A percentile compares a stretch with the other conserved stretches of the same genome.
Evolutionary conservation across 2,888 invertebrate genomes (phyloP).

Genomic region (Nephrotoma guestfalica): DNA sequence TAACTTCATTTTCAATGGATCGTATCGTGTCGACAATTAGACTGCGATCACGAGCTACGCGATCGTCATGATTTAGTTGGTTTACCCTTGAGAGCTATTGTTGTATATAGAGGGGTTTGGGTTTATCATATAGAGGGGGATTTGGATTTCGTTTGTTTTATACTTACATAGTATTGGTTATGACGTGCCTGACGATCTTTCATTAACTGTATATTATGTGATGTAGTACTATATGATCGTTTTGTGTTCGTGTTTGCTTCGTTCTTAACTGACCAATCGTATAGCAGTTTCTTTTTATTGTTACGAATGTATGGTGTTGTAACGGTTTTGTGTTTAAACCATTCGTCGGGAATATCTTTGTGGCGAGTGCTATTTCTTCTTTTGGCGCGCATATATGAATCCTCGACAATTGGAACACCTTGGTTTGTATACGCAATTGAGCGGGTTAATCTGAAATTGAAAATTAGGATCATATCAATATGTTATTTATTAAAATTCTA

Average conservation of each 20-base stretch:
- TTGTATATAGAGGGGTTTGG: not conserved
- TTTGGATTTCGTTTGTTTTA: not conserved
- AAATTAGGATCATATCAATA: not conserved
- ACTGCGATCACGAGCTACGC: not conserved
- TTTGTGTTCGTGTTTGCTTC: not conserved
- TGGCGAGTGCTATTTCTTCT: slow-evolving; percentile 15
- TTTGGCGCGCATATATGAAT: slow-evolving; percentile 21
- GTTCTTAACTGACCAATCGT: slow-evolving; percentile 18
- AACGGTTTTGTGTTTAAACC: not conserved
- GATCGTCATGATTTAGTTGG: not conserved
- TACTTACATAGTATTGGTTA: not conserved
- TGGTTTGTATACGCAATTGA: slow-evolving; percentile 23
- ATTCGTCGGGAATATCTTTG: slow-evolving; percentile 10
- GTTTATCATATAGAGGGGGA: not conserved
- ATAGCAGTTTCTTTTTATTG: slow-evolving; percentile 15
- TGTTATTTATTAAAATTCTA: not conserved
- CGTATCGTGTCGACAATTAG: not conserved
- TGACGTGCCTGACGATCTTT: not conserved
- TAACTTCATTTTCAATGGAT: not conserved
- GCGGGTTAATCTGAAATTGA: slow-evolving; percentile 23
- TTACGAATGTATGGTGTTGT: slow-evolving; percentile 4
- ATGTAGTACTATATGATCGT: not conserved
- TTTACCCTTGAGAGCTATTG: not conserved
- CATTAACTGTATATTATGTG: not conserved
- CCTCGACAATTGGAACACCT: slow-evolving; percentile 27